Evolutionary conservation across 2,888 invertebrate species (phyloP).

Genomic region (Dolichomitus sp.): DNA sequence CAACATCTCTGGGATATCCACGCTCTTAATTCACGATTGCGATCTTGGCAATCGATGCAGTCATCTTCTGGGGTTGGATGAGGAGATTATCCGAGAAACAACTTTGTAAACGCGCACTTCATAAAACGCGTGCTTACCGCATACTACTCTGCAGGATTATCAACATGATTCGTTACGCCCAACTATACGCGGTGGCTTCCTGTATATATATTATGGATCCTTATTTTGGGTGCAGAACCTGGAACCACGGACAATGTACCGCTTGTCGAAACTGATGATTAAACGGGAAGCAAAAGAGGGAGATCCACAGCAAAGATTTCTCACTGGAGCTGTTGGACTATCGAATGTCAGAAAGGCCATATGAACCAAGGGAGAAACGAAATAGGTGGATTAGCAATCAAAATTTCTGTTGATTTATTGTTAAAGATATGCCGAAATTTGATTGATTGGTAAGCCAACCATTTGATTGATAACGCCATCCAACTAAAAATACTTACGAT

Average conservation of each 20-base stretch:
- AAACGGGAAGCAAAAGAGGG: conserved; percentile 67
- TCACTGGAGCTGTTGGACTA: conserved; percentile 34
- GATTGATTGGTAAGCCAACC: too few species aligned
- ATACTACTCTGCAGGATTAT: not conserved
- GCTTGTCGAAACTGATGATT: conserved; percentile 65
- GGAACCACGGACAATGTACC: conserved; percentile 43
- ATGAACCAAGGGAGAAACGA: conserved; percentile 70
- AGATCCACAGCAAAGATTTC: conserved; percentile 31
- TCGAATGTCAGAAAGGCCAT: conserved; percentile 64
- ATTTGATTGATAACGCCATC: too few species aligned
- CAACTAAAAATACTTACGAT: not conserved
- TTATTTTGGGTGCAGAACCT: not conserved
- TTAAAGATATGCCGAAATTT: too few species aligned
- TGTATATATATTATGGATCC: not conserved
- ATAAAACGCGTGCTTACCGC: not conserved
- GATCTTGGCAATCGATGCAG: conserved; percentile 56
- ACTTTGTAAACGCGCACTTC: conserved; percentile 13
- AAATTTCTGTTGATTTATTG: too few species aligned
- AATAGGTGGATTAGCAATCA: conserved; percentile 77
- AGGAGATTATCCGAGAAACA: conserved; percentile 37
- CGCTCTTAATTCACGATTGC: conserved; percentile 53
- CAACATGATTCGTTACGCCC: not conserved
- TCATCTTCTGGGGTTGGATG: conserved; percentile 33
- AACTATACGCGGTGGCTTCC: not conserved
- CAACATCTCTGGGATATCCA: conserved; percentile 34